phyloP scores from a whole-genome alignment of 1,140 invertebrate species.

The Drosophila quadrilineata region DNA sequence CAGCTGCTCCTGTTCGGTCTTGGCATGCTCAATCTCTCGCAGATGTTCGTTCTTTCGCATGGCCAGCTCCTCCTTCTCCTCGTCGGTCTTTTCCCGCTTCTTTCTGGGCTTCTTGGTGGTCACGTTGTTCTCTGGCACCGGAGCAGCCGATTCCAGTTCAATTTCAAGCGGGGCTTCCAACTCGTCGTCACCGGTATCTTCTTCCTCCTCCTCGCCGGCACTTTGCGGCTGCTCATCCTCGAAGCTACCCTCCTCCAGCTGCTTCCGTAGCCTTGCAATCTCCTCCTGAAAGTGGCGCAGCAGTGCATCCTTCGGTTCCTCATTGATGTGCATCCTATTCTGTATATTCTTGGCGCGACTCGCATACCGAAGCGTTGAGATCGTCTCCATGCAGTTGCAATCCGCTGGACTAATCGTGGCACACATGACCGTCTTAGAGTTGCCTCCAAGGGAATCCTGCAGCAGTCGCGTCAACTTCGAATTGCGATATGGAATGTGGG shows the following conservation, averaged over 20 bases:
- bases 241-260: conserved; percentile 86
- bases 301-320: conserved; percentile 98
- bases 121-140: conserved; percentile 49
- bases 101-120: conserved; percentile 81
- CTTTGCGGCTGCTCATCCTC: conserved; percentile 69
- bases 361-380: conserved; percentile 98
- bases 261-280: conserved; percentile 94
- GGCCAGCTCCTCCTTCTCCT: conserved; percentile 85
- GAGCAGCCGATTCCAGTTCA: conserved; percentile 81
- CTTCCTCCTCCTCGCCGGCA: conserved; percentile 62
- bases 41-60: conserved; percentile 83
- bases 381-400: conserved; percentile 98
- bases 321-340: conserved; percentile 97
- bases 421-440: conserved; percentile 98
- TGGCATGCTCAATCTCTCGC: conserved; percentile 83
- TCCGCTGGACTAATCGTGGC: conserved; percentile 98
- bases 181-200: conserved; percentile 59
- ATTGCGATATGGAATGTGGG: conserved; percentile 96
- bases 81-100: conserved; percentile 83
- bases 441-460: conserved; percentile 97
- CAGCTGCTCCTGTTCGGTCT: conserved; percentile 87
- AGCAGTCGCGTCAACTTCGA: conserved; percentile 95
- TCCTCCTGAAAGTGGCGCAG: conserved; percentile 97
- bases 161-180: conserved; percentile 78
- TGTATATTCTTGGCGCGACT: conserved; percentile 98